Evolutionary conservation across 2,888 invertebrate genomes (phyloP), one percentile per base, ranked within the genome.

Genomic region (Drosophila koepferae): DNA sequence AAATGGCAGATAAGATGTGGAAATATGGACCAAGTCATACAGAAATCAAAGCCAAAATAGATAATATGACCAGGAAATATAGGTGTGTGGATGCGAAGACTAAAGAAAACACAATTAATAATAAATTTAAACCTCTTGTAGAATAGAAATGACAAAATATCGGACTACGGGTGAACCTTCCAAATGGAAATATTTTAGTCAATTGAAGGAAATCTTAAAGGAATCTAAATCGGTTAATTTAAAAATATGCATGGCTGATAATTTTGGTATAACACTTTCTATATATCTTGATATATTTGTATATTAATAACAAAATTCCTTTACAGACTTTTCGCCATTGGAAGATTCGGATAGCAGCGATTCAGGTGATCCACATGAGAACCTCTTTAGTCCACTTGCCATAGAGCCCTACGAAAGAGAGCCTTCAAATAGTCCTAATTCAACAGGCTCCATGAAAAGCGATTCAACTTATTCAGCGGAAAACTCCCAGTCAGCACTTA

Each of bases 51-150:
- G 54, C 81, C 12, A 84, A 84, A 64, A 51, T 88, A 14, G 83
- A 86, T 20, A 84, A 86, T 16, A 77, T 84, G 83, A 80, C 71
- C 7, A 75, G 61, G 20, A 80, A 66, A 63, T 86, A 72, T 53
- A 75, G 70, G 86, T 55, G 28, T 71, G 49, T 31, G 12, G 5
- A 10, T 9, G 31, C 20, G 7, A 9, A 23, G 14, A 3, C 3
- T 3, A 1, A n/a, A n/a, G 1, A 6, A 16, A 3, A 3, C 1
- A 23, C 1, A 14, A 60, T 12, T 0, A 38, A 16, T 7, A n/a
- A 1, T 28, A 28, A 28, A 1, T 34, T 41, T 14, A 0, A 2
- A 18, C 3, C 44, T 16, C 7, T 12, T 20, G 18, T 54, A 86
- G 82, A 46, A 38, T 46, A 6, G 88, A 83, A 65, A 23, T 74